Evolutionary conservation across 1,140 invertebrate genomes (phyloP), one percentile per base, ranked within the genome.

Genomic region (Lordiphosa mommai): DNA sequence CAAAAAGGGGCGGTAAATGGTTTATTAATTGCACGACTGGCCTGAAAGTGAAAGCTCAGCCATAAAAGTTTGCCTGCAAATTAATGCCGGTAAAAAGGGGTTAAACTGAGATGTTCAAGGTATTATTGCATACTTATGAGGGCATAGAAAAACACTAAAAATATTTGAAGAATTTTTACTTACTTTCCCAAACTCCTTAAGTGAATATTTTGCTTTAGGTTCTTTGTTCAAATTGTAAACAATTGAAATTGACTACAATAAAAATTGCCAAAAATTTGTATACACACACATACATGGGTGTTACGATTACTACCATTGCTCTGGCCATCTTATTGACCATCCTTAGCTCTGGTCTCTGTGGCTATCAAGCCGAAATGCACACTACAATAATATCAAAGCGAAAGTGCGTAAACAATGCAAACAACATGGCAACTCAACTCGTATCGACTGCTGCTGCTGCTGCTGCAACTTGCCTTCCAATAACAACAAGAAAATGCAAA

Each of bases 361-460:
- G 38, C 46, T 47, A 73, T 59, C 60, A 67, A 58, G 52, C 53
- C 60, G 63, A 69, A 77, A 69, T 60, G 49, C 57, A 71, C 56
- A 77, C 68, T 77, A 52, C 79, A 77, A 77, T 85, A 85, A 79
- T 85, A 86, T 79, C 80, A 84, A 84, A 79, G 79, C 79, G 70
- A 85, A 85, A 85, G 79, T 85, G 79, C 79, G 79, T 86, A 79
- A 79, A 79, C 79, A 86, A 85, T 73, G 61, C 73, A 85, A 85
- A 85, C 79, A 85, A 79, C 68, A 63, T 65, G 72, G 48, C 60
- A 61, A 56, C 66, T 47, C 36, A 59, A 52, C 48, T 66, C 23
- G 23, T 48, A 27, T 16, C 48, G 27, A 47, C 29, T 34, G 33
- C 44, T 41, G 40, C 14, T 61, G 43, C 40, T 34, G 27, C 20